Evolutionary conservation across 2,888 invertebrate species (phyloP), one percentile per base, ranked within the genome.

Genomic region (Nomada ruficornis): DNA sequence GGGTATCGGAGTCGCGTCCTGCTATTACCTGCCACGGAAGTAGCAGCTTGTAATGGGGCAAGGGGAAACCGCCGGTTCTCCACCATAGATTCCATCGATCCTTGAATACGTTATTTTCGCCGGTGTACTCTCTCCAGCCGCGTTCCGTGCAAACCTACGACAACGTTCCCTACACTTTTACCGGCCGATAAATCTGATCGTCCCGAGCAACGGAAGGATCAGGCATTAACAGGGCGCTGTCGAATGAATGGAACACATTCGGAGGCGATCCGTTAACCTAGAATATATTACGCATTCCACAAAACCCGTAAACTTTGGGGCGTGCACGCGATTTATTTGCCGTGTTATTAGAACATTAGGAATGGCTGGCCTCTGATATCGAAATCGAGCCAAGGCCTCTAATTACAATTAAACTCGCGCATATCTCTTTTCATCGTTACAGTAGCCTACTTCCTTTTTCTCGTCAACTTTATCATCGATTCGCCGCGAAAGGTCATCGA

Each of bases 71-170:
- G 20, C 96, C 96, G 2, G 96, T 96, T 88, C 96, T 95, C 97
- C 97, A 98, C 97, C 97, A 98, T 2, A 98, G 95, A 91, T 98
- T 97, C 98, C 98, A 98, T 80, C 96, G 95, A 84, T 96, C 96
- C 84, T 94, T 94, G 62, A 94, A 89, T 59, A 94, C 92, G 82
- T 89, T 91, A 42, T 95, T 95, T 80, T 97, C 96, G 44, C 95
- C 94, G 57, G 95, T 95, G 93, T 96, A 97, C 91, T 97, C 96
- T 62, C 96, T 95, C 98, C 97, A 98, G 0, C 97, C 97, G 13
- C 97, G 95, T 93, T 97, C 97, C 72, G 96, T 94, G 91, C 97
- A 97, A 50, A 97, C 96, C 96, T 97, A 67, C 7, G 88, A 80
- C 4, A 20, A 75, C 44, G 73, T 36, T n/a, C 26, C 50, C 18